These are phyloP conservation scores for Pangasianodon gigas DNA, from an alignment of 2,113 vertebrate genomes.

Conservation along the genomic window DNA sequence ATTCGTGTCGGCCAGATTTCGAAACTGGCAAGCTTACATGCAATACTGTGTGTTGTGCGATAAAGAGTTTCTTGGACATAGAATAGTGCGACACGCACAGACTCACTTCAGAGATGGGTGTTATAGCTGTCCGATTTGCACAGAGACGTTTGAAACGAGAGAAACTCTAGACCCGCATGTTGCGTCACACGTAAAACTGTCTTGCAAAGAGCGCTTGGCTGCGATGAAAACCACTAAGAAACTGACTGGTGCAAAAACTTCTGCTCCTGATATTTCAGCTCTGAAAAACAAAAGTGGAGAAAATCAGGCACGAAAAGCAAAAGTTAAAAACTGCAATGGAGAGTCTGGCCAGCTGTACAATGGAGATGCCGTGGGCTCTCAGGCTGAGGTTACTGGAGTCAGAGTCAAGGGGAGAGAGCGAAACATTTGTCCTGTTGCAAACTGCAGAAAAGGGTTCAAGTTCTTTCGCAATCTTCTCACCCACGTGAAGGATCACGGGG, in stretches of 20 bases:
- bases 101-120: slow-evolving; percentile 87
- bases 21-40: slow-evolving; percentile 98
- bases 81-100: slow-evolving; percentile 95
- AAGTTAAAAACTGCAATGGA: slow-evolving; percentile 79
- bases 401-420: slow-evolving; percentile 76
- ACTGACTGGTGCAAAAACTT: slow-evolving; percentile 78
- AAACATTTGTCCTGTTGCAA: slow-evolving; percentile 87
- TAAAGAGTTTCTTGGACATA: slow-evolving; percentile 95
- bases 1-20: slow-evolving; percentile 90
- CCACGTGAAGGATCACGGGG: slow-evolving; percentile 88
- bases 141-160: slow-evolving; percentile 88
- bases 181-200: slow-evolving; percentile 92
- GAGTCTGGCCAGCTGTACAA: slow-evolving; percentile 74
- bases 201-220: slow-evolving; percentile 90
- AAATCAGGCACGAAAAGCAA: slow-evolving; percentile 78
- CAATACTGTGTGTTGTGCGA: slow-evolving; percentile 97
- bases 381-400: slow-evolving; percentile 67
- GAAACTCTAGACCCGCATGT: slow-evolving; percentile 93
- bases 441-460: slow-evolving; percentile 91
- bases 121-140: slow-evolving; percentile 94
- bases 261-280: slow-evolving; percentile 66
- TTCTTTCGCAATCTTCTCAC: slow-evolving; percentile 94
- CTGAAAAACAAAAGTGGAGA: slow-evolving; percentile 76
- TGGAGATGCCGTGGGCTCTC: slow-evolving; percentile 68
- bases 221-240: slow-evolving; percentile 89